Evolutionary conservation across 2,797 vertebrate species (phyloP).

Genomic region (Phataginus tetradactyla): DNA sequence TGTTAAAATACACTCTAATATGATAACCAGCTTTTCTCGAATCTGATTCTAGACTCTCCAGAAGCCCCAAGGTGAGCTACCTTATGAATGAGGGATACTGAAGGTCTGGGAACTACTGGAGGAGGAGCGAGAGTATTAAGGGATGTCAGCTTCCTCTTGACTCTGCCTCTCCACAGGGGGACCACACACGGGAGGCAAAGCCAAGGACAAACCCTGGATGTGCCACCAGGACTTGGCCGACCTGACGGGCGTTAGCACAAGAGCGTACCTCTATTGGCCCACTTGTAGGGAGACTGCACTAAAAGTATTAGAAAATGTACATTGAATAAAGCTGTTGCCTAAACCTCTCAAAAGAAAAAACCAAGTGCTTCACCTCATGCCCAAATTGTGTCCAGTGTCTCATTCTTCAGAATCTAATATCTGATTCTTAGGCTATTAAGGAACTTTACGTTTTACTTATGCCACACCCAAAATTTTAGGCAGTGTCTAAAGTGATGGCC

Average conservation of each 20-base stretch:
- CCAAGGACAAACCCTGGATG: not conserved
- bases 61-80: not conserved
- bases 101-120: not conserved
- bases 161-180: not conserved
- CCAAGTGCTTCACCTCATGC: not conserved
- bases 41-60: not conserved
- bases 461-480: not conserved
- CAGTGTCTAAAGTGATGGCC: not conserved
- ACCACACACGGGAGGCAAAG: not conserved
- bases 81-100: not conserved
- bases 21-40: not conserved
- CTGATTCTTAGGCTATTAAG: not conserved
- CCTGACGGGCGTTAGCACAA: not conserved
- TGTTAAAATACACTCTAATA: not conserved
- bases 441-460: not conserved
- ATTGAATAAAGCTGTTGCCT: not conserved
- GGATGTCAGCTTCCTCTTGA: not conserved
- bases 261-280: not conserved
- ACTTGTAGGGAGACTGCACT: not conserved
- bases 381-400: not conserved
- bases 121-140: not conserved
- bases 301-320: not conserved
- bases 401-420: not conserved
- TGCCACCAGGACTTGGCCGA: fast-evolving
- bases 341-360: not conserved